Conservation (phyloP, 2,113 vertebrate genomes). For the Alligator mississippiensis region DNA sequence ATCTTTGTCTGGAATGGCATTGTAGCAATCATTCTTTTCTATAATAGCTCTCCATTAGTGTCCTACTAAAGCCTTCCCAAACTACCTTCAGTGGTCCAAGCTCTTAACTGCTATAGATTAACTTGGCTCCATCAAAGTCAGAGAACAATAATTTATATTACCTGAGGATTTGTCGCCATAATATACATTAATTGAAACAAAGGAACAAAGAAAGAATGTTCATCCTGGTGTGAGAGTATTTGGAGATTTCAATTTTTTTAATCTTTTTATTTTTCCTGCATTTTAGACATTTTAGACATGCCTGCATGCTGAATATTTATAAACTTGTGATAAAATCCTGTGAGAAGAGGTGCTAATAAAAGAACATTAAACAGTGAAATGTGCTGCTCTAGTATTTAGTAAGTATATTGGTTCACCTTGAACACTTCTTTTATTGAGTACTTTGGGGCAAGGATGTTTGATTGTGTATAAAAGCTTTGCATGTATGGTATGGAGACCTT, state of each 20-base stretch:
- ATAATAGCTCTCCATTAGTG: background rate
- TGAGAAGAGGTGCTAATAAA: slow-evolving; percentile 11
- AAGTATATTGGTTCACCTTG: slow-evolving; percentile 42
- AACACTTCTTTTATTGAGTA: slow-evolving; percentile 61
- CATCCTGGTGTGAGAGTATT: background rate
- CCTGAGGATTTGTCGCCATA: background rate
- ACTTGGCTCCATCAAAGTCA: background rate
- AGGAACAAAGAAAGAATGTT: background rate
- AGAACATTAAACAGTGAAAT: slow-evolving; percentile 56
- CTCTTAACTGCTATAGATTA: background rate
- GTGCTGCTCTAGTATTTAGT: slow-evolving; percentile 29
- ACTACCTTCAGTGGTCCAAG: background rate
- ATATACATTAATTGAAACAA: background rate
- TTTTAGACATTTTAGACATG: background rate
- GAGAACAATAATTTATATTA: background rate
- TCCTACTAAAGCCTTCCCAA: background rate
- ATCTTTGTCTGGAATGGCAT: background rate
- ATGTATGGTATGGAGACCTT: slow-evolving; percentile 70
- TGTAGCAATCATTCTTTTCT: background rate
- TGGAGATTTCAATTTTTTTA: background rate
- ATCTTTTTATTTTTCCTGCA: background rate
- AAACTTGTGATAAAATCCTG: slow-evolving; percentile 17
- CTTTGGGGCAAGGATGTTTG: slow-evolving; percentile 70
- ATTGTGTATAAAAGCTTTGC: slow-evolving; percentile 72
- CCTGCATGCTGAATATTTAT: background rate